These are phyloP conservation scores for Nixonia krombeini DNA, from an alignment of 1,140 invertebrate species.

Conservation along the genomic window DNA sequence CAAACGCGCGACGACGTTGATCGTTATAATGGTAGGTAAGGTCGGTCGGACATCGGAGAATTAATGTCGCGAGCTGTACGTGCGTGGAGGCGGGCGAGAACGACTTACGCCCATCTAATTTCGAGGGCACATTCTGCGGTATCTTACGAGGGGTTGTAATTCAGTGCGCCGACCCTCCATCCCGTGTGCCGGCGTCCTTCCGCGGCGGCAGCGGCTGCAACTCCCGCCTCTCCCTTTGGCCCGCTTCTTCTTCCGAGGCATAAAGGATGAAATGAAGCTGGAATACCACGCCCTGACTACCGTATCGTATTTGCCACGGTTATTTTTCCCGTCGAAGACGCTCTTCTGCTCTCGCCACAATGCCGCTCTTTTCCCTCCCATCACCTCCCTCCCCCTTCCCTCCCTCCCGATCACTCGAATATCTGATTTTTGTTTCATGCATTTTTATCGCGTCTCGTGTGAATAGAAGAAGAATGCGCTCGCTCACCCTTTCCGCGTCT, in stretches of 20 bases:
- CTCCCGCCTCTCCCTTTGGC: slow-evolving; percentile 11
- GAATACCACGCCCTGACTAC: slow-evolving; percentile 61
- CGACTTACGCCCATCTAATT: slow-evolving; percentile 71
- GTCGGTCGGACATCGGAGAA: slow-evolving; percentile 43
- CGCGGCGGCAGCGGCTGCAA: slow-evolving; percentile 20
- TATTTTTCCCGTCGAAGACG: slow-evolving; percentile 32
- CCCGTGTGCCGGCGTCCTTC: slow-evolving; percentile 35
- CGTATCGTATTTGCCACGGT: slow-evolving; percentile 44
- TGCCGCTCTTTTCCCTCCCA: slow-evolving; percentile 11
- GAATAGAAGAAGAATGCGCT: not conserved
- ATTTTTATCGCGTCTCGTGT: not conserved
- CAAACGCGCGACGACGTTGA: no score
- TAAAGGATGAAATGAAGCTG: slow-evolving; percentile 61
- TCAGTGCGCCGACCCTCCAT: slow-evolving; percentile 52
- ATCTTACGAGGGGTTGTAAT: slow-evolving; percentile 70
- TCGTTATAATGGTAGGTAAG: no score
- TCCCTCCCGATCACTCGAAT: slow-evolving; percentile 29
- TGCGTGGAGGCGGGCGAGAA: slow-evolving; percentile 52
- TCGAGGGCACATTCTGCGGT: slow-evolving; percentile 70
- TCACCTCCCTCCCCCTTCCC: slow-evolving; percentile 24
- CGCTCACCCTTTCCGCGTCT: no score
- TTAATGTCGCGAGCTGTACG: slow-evolving; percentile 51
- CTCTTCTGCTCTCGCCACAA: slow-evolving; percentile 16
- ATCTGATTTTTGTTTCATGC: slow-evolving; percentile 34
- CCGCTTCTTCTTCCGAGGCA: slow-evolving; percentile 46